phyloP scores from a whole-genome alignment of 2,888 invertebrate species.

The Caenorhabditis sulstoni region DNA sequence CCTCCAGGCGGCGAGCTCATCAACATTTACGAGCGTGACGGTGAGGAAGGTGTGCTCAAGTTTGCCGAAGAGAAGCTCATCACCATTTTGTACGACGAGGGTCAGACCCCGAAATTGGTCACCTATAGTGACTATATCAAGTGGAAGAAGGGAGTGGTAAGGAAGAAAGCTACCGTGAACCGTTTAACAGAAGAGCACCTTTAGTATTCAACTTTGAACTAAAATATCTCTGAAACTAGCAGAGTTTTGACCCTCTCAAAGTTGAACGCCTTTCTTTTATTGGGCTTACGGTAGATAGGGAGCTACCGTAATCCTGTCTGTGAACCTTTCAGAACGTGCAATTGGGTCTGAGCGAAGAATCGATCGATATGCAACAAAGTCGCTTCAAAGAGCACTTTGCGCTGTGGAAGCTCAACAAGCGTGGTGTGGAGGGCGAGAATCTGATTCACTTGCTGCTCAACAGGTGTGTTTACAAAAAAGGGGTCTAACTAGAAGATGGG shows the following conservation, averaged over 20 bases:
- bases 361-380: conserved; percentile 87
- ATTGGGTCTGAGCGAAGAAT: conserved; percentile 88
- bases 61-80: conserved; percentile 75
- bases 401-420: conserved; percentile 97
- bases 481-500: too few relatives aligned
- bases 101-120: conserved; percentile 88
- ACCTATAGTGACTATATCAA: conserved; percentile 89
- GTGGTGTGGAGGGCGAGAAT: conserved; percentile 95
- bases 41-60: conserved; percentile 85
- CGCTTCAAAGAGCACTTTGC: conserved; percentile 86
- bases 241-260: too few relatives aligned
- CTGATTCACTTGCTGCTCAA: conserved; percentile 94
- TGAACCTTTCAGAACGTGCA: conserved; percentile 75
- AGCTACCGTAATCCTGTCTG: too few relatives aligned
- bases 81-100: conserved; percentile 84
- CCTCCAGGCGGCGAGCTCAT: conserved; percentile 87
- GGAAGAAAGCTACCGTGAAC: too few relatives aligned
- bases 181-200: too few relatives aligned
- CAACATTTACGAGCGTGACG: conserved; percentile 84
- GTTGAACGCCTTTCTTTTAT: too few relatives aligned
- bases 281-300: too few relatives aligned
- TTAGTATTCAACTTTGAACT: too few relatives aligned
- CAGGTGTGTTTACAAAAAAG: conserved; percentile 86
- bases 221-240: too few relatives aligned
- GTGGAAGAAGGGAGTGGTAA: conserved; percentile 84